Base-by-base conservation (phyloP, 2,888 invertebrate species). In the Scaptomyza flava region DNA sequence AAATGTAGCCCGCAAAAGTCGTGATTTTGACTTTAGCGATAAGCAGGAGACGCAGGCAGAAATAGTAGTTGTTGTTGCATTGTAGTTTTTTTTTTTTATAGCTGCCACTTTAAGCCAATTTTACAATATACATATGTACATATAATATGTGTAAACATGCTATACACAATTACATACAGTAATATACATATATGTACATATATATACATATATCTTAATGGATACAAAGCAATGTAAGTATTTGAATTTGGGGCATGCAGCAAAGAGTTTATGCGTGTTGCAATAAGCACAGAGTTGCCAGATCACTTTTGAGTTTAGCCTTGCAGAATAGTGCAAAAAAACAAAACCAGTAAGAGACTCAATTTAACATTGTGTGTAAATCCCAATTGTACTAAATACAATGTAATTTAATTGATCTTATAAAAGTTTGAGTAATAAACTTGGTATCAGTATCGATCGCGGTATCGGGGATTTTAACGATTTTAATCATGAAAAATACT, bases 11-110 rank as follows among this genome's bases (percentile, higher is more conserved):
- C 60, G 67, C 63, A 65, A 64, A 70, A 86, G 84, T 82, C 82
- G 87, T 82, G 82, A 82, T 84, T 78, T 76, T 67, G 82, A 87
- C 81, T 87, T 81, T 63, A 68, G 72, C 84, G 82, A 82, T 82
- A 87, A 87, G 76, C 69, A 70, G 54, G 52, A 57, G 67, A 34
- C 53, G 66, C 69, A 68, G 47, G 53, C 66, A 54, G 54, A 46
- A 63, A 62, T 59, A 48, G 68, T 60, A 64, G 58, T 51, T 43
- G 38, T 14, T 8, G 52, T 27, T 33, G 11, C 23, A 23, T 54
- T 57, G 51, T 50, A 60, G 51, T n/a, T 53, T 45, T 41, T 58
- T 57, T 47, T 52, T 67, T 53, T 14, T 51, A 46, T 41, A 36
- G 42, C 47, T 45, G 54, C 70, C 68, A 69, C 61, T 70, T 56